Conservation (phyloP, 2,888 invertebrate species). For the Pachycephus smyrnensis region DNA sequence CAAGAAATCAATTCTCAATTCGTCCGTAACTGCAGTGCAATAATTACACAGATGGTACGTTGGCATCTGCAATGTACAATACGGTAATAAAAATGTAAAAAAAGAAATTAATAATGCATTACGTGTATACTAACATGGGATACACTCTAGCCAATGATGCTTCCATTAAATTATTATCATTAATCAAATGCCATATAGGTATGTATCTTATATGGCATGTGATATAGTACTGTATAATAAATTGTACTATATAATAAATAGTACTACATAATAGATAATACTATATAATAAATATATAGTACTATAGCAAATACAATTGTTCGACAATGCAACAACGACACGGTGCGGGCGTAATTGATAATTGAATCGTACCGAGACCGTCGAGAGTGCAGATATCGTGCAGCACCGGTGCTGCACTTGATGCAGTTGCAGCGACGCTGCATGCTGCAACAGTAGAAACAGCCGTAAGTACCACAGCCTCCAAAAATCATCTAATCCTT, state of each 20-base stretch:
- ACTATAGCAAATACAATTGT: constrained; percentile 1
- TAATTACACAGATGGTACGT: background rate
- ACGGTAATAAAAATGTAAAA: background rate
- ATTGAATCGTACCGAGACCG: constrained; percentile 54
- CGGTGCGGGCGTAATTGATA: background rate
- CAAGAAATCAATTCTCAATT: background rate
- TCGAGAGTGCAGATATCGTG: constrained; percentile 61
- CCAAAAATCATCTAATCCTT: background rate
- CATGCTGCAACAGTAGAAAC: constrained; percentile 60
- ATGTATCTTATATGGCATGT: too few species aligned
- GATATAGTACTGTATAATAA: too few species aligned
- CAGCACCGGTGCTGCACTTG: constrained; percentile 45
- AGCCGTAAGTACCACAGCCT: constrained; percentile 9
- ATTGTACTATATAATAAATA: too few species aligned
- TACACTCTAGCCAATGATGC: background rate
- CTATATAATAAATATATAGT: too few species aligned
- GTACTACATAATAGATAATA: too few species aligned
- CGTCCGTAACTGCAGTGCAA: background rate
- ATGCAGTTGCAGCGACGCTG: constrained; percentile 49
- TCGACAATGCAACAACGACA: background rate
- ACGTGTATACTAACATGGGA: background rate
- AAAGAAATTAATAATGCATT: background rate
- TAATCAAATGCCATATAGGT: background rate
- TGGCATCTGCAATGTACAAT: background rate
- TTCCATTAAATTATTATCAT: background rate